Evolutionary conservation across 2,888 invertebrate species (phyloP).

Genomic region (Drosophila mercatorum): DNA sequence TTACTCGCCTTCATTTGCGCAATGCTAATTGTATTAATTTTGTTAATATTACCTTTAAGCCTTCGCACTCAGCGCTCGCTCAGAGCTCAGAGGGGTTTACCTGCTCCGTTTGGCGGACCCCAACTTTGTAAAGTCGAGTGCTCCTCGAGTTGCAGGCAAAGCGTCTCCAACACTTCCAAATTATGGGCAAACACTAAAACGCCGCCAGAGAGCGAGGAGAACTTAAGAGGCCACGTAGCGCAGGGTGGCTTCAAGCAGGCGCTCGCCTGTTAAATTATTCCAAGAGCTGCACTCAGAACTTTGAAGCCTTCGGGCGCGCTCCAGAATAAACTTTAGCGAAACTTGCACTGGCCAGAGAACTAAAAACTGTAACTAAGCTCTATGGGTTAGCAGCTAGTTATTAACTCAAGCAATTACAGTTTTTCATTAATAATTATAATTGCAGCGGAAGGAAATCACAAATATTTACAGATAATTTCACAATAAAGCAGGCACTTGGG

Average conservation of each 20-base stretch:
- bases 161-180: constrained; percentile 66
- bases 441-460: neutral
- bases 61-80: neutral
- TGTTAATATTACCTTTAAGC: constrained; percentile 16
- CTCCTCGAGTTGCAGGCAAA: constrained; percentile 61
- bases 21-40: constrained; percentile 17
- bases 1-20: neutral
- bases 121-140: constrained; percentile 65
- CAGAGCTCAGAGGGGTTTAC: neutral
- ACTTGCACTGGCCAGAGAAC: constrained; percentile 36
- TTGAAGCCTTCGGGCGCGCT: constrained; percentile 33
- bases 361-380: constrained; percentile 6
- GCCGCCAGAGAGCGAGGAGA: constrained; percentile 39
- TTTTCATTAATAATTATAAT: constrained; percentile 20
- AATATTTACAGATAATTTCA: neutral
- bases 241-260: constrained; percentile 28
- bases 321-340: constrained; percentile 37
- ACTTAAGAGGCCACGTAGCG: constrained; percentile 41
- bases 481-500: neutral
- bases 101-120: constrained; percentile 16
- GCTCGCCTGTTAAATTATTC: constrained; percentile 63
- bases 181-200: constrained; percentile 58
- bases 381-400: constrained; percentile 7
- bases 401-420: constrained; percentile 41
- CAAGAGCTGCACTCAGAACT: constrained; percentile 56